Percentiles rank a stretch among this genome's conserved stretches.
Conservation (phyloP, 2,888 invertebrate genomes). For the Cartodere bifasciata region DNA sequence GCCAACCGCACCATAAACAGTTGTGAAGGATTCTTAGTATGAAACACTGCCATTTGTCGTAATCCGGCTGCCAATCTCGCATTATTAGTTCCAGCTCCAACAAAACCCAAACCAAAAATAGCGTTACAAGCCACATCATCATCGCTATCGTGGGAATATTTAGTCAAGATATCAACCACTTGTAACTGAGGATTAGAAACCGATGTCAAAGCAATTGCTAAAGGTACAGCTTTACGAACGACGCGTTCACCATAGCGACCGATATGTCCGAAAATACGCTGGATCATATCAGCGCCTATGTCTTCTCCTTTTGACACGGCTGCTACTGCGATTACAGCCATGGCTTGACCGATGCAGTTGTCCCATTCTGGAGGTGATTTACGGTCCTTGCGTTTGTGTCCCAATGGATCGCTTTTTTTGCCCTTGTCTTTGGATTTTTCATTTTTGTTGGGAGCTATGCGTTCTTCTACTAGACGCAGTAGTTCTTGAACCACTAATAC, state of each 20-base stretch:
- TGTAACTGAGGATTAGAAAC: constrained; percentile 92
- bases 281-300: constrained; percentile 87
- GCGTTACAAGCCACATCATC: constrained; percentile 96
- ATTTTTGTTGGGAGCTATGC: constrained; percentile 13
- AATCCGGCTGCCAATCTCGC: constrained; percentile 93
- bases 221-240: constrained; percentile 86
- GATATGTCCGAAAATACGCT: constrained; percentile 85
- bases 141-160: constrained; percentile 97
- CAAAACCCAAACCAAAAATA: constrained; percentile 94
- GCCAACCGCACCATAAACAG: constrained; percentile 95
- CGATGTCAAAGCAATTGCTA: constrained; percentile 88
- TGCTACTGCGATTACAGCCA: constrained; percentile 93
- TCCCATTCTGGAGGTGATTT: constrained; percentile 47
- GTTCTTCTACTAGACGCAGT: constrained; percentile 15
- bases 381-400: constrained; percentile 30
- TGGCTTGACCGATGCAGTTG: constrained; percentile 74
- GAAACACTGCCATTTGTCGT: constrained; percentile 91
- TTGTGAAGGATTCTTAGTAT: constrained; percentile 91
- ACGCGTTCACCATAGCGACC: constrained; percentile 46
- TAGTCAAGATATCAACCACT: constrained; percentile 91
- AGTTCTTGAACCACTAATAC: constrained; percentile 82
- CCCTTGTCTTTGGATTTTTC: constrained; percentile 12
- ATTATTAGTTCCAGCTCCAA: constrained; percentile 79
- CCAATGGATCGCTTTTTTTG: constrained; percentile 10
- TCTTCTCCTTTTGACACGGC: constrained; percentile 97